These are phyloP conservation scores for Pseudotriccus pelzelni DNA, from an alignment of 2,797 vertebrate species.

Conservation along the genomic window DNA sequence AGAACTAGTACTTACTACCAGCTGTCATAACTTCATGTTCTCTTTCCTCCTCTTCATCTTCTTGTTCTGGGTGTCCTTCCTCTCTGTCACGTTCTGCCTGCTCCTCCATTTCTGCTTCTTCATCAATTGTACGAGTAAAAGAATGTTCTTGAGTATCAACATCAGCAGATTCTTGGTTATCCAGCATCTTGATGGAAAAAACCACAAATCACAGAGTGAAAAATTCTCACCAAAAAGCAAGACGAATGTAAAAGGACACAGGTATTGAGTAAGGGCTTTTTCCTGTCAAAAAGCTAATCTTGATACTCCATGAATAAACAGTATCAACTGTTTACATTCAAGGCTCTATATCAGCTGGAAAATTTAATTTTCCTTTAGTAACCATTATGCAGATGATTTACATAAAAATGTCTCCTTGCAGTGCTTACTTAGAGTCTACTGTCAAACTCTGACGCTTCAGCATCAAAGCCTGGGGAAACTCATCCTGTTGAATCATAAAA, in stretches of 20 bases:
- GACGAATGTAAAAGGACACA: neutral
- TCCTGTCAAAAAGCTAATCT: neutral
- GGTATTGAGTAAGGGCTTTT: neutral
- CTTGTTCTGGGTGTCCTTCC: constrained; percentile 91
- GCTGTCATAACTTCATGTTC: constrained; percentile 98
- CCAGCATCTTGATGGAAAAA: constrained; percentile 82
- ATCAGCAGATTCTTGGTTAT: constrained; percentile 92
- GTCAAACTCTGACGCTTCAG: neutral
- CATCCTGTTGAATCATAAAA: neutral
- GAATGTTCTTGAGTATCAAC: constrained; percentile 91
- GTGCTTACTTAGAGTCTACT: neutral
- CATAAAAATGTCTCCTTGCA: neutral
- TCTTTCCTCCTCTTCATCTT: constrained; percentile 93
- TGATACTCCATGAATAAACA: neutral
- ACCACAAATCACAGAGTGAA: neutral
- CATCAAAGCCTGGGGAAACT: neutral
- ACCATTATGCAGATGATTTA: neutral
- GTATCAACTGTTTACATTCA: neutral
- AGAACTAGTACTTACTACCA: constrained; percentile 87
- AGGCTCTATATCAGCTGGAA: neutral
- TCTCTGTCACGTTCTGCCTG: constrained; percentile 91
- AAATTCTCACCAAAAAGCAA: constrained; percentile 8
- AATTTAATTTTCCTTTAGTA: neutral
- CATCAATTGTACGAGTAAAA: constrained; percentile 96
- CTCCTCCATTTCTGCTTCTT: constrained; percentile 96